Percentiles rank a stretch among this genome's conserved stretches.
Evolutionary conservation across 2,113 vertebrate species (phyloP).

Genomic region (Prionailurus viverrinus): DNA sequence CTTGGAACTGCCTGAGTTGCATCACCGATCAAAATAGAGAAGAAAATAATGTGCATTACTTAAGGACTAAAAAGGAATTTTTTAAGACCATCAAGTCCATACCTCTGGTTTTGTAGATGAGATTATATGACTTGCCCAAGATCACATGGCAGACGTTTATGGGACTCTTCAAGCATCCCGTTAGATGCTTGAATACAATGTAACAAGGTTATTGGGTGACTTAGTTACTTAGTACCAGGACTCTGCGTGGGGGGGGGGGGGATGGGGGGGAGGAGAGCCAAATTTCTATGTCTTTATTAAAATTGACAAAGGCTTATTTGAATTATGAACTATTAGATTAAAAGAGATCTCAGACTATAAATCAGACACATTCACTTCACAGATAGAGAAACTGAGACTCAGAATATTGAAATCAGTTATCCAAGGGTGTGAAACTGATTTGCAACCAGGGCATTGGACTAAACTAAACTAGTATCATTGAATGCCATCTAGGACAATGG

Average conservation of each 20-base stretch:
- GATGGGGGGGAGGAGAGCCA: not conserved
- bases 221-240: not conserved
- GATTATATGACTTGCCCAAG: not conserved
- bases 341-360: not conserved
- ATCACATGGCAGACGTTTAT: not conserved
- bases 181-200: not conserved
- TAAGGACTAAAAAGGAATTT: not conserved
- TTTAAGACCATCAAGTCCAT: not conserved
- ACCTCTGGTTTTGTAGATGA: not conserved
- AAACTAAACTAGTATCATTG: not conserved
- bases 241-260: not conserved
- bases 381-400: not conserved
- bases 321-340: not conserved
- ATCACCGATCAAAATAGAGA: not conserved
- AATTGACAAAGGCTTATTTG: not conserved
- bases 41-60: not conserved
- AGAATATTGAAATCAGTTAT: not conserved
- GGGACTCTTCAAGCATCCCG: not conserved
- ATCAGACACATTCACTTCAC: not conserved
- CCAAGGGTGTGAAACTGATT: not conserved
- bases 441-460: not conserved
- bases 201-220: not conserved
- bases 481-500: not conserved
- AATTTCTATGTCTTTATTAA: slow-evolving; percentile 5
- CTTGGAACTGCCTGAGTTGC: not conserved